Percentiles rank a stretch among this genome's conserved stretches.
phyloP scores from a whole-genome alignment of 2,888 invertebrate species.

The Ypsolopha sequella region DNA sequence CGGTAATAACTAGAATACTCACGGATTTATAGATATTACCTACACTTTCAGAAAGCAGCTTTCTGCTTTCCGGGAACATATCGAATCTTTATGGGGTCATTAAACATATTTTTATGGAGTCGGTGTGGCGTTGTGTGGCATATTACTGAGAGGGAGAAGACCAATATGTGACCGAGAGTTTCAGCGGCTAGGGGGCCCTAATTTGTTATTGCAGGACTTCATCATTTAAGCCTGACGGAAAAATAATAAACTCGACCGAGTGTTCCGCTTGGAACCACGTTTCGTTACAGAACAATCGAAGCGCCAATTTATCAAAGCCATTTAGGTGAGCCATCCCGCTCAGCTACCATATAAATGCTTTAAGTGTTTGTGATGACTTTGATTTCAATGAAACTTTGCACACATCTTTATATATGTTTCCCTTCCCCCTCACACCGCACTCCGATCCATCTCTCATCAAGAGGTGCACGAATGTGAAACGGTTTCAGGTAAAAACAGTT shows the following conservation, averaged over 20 bases:
- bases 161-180: slow-evolving; percentile 13
- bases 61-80: slow-evolving; percentile 43
- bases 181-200: slow-evolving; percentile 48
- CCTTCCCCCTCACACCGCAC: too few relatives aligned
- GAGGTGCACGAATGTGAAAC: too few relatives aligned
- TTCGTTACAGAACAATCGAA: too few relatives aligned
- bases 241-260: background rate
- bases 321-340: too few relatives aligned
- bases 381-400: too few relatives aligned
- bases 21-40: slow-evolving; percentile 46
- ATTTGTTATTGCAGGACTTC: too few relatives aligned
- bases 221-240: background rate
- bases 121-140: slow-evolving; percentile 39
- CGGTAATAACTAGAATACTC: slow-evolving; percentile 47
- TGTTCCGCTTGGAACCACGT: background rate
- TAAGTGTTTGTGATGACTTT: too few relatives aligned
- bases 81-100: slow-evolving; percentile 63
- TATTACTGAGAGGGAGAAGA: slow-evolving; percentile 41
- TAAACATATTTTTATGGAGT: slow-evolving; percentile 68
- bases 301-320: too few relatives aligned
- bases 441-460: too few relatives aligned
- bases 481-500: too few relatives aligned
- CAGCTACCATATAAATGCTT: too few relatives aligned
- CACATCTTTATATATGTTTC: too few relatives aligned
- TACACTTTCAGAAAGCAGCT: slow-evolving; percentile 35